These are phyloP conservation scores for Clarias gariepinus DNA, from an alignment of 2,113 vertebrate species.

Conservation along the genomic window DNA sequence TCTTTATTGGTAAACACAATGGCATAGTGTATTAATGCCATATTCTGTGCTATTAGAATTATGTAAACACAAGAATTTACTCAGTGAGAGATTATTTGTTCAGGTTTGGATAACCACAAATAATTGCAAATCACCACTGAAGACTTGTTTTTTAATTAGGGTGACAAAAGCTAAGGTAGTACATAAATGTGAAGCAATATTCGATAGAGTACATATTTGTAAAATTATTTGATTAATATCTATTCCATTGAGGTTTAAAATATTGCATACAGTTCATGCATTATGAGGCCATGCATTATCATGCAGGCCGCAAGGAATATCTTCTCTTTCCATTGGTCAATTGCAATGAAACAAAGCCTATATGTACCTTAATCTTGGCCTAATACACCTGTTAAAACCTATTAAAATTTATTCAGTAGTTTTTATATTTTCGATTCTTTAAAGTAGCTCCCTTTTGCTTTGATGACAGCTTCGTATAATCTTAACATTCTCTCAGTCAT, in stretches of 20 bases:
- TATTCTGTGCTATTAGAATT: conserved; percentile 56
- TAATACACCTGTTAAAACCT: no score
- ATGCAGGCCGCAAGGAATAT: no score
- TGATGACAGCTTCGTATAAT: no score
- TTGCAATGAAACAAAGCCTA: no score
- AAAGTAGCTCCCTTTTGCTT: no score
- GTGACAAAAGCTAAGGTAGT: conserved; percentile 54
- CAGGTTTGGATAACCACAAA: conserved; percentile 27
- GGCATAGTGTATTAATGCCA: conserved; percentile 53
- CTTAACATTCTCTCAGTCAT: no score
- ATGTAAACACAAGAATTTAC: conserved; percentile 60
- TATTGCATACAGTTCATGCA: background rate
- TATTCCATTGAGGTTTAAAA: background rate
- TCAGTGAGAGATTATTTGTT: conserved; percentile 56
- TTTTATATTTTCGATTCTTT: no score
- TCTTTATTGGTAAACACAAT: conserved; percentile 50
- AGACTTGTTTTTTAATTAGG: conserved; percentile 59
- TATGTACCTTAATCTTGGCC: no score
- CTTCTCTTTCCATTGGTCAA: no score
- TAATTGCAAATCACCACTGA: conserved; percentile 61
- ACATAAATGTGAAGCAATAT: conserved; percentile 7
- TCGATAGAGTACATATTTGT: background rate
- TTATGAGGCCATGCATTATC: no score
- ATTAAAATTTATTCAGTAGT: no score
- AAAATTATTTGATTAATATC: background rate